Evolutionary conservation across 1,140 invertebrate species (phyloP).

Genomic region (Nilaparvata lugens): DNA sequence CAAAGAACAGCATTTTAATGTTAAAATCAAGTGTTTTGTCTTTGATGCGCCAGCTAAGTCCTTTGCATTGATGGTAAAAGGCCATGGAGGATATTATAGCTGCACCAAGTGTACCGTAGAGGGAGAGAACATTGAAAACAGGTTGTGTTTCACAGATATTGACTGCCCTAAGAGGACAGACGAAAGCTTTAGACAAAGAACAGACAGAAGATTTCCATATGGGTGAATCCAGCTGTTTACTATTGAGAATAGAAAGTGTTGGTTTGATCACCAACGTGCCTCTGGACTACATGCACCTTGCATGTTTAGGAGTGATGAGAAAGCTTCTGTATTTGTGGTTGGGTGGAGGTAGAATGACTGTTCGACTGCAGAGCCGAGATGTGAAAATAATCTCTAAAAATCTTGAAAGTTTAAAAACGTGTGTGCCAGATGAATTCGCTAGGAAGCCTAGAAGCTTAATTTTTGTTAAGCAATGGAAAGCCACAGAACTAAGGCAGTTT

Average conservation of each 20-base stretch:
- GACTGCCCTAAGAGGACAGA: conserved; percentile 23
- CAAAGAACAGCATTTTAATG: background rate
- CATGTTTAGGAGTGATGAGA: conserved; percentile 29
- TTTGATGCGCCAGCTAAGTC: conserved; percentile 30
- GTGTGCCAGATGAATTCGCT: conserved; percentile 24
- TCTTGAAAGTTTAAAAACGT: conserved; percentile 1
- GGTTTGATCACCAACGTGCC: conserved; percentile 27
- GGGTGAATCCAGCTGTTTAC: background rate
- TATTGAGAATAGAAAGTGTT: conserved; percentile 14
- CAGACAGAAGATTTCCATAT: conserved; percentile 20
- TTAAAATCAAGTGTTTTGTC: conserved; percentile 25
- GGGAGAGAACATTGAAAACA: conserved; percentile 20
- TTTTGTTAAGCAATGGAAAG: conserved; percentile 28
- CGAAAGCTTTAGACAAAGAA: conserved; percentile 23
- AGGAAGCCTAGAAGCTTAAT: conserved; percentile 24
- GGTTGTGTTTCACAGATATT: conserved; percentile 21
- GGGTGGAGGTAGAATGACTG: conserved; percentile 17
- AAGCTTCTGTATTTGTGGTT: conserved; percentile 31
- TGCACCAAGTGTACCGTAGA: conserved; percentile 31
- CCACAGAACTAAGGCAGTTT: conserved; percentile 34
- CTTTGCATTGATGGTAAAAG: conserved; percentile 22
- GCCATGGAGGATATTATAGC: conserved; percentile 28
- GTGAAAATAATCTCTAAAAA: conserved; percentile 11
- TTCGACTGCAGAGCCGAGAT: conserved; percentile 2
- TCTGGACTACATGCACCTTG: conserved; percentile 31